phyloP scores from a whole-genome alignment of 2,888 invertebrate genomes.

The Adelphocoris suturalis region DNA sequence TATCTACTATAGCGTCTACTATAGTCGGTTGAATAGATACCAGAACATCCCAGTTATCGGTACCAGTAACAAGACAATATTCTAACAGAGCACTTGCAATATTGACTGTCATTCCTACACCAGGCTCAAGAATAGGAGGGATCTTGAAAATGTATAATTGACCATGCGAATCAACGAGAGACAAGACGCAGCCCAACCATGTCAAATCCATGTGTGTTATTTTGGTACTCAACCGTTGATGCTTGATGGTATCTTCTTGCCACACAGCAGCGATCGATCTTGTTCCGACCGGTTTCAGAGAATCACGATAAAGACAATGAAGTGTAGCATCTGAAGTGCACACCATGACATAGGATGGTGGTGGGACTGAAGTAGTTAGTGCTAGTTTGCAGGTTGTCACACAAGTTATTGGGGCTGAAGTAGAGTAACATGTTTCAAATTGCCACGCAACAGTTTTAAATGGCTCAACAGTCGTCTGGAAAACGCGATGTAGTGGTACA shows the following conservation, averaged over 20 bases:
- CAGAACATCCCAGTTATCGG: constrained; percentile 91
- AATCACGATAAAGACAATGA: constrained; percentile 82
- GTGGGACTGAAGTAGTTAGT: constrained; percentile 80
- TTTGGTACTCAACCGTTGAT: constrained; percentile 75
- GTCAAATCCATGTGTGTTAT: constrained; percentile 84
- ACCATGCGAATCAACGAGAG: constrained; percentile 88
- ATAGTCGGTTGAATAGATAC: constrained; percentile 87
- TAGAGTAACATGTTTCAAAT: constrained; percentile 83
- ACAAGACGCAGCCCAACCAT: constrained; percentile 87
- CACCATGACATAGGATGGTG: constrained; percentile 82
- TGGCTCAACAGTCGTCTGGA: constrained; percentile 83
- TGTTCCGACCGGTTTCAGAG: constrained; percentile 79
- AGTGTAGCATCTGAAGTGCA: constrained; percentile 86
- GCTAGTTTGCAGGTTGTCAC: constrained; percentile 83
- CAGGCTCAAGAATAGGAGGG: constrained; percentile 82
- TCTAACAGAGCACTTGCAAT: constrained; percentile 88
- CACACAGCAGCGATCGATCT: constrained; percentile 78
- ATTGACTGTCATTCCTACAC: constrained; percentile 83
- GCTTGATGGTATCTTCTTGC: constrained; percentile 75
- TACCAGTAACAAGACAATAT: constrained; percentile 87
- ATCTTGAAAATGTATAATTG: constrained; percentile 87
- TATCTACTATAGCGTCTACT: constrained; percentile 90
- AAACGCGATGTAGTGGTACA: constrained; percentile 88
- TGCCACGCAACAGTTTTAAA: constrained; percentile 88
- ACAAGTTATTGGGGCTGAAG: constrained; percentile 82